Base-by-base conservation (phyloP, 2,797 vertebrate genomes). In the Amphiprion clarkii region DNA sequence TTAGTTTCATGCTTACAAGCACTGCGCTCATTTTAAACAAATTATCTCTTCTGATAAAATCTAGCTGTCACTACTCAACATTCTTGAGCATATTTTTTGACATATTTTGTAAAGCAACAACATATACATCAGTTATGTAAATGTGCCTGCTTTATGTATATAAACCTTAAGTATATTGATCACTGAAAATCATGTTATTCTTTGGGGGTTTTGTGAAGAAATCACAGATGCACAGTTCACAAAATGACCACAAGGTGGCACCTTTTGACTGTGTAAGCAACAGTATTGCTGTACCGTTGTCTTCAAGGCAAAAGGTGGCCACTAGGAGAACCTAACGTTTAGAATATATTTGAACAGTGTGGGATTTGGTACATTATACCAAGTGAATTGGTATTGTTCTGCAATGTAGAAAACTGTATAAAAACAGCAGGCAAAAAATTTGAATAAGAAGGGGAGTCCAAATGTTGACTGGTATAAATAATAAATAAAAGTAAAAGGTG, bases 201-300 rank as follows among this genome's bases (percentile, higher is more conserved):
- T 23, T 23, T 23, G 6, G 7, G 19, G 16, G 31, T 2, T 19
- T 49, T 51, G 2, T 13, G 44, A 2, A 36, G 3, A 55, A 42
- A 44, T 2, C 48, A 49, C 8, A 39, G 33, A 46, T 42, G 12
- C 2, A 69, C 67, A 6, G 2, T 74, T 72, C 39, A 53, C 48
- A 49, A 56, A 66, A 33, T 62, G 62, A 79, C 85, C 91, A 91
- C 21, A 29, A 79, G 89, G 77, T 84, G 90, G 88, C 83, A 27
- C 16, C 57, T 4, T 81, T 60, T 1, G 56, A n/a, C 85, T 56
- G 48, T 31, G 16, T 7, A 31, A 39, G 33, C 46, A 57, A 52
- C 48, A 69, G 42, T 21, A 14, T 14, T n/a, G 19, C 1, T 33
- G 23, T 40, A 46, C 17, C 36, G 5, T 2, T 53, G 4, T n/a